Evolutionary conservation across 2,797 vertebrate genomes (phyloP).

Genomic region (Gastrophryne carolinensis): DNA sequence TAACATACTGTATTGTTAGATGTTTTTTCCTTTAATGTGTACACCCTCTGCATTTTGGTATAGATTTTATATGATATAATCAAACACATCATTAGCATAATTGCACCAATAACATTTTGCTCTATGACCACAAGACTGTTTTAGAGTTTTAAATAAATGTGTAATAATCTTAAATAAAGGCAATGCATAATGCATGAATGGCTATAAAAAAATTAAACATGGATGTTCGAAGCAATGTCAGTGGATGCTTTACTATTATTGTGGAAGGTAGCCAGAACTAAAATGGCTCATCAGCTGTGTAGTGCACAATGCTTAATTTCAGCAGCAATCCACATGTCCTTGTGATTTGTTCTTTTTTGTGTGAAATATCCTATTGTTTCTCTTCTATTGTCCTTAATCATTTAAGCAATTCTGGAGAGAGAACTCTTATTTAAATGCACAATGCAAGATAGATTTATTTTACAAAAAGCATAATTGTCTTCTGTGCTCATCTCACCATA

Average conservation of each 20-base stretch:
- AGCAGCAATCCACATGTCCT: slow-evolving; percentile 48
- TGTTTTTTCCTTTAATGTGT: no score
- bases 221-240: slow-evolving; percentile 38
- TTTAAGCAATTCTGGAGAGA: slow-evolving; percentile 17
- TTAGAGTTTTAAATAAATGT: neutral
- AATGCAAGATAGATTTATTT: slow-evolving; percentile 4
- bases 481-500: neutral
- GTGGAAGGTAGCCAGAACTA: slow-evolving; percentile 33
- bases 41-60: no score
- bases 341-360: slow-evolving; percentile 29
- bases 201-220: slow-evolving; percentile 28
- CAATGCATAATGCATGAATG: slow-evolving; percentile 19
- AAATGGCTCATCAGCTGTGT: slow-evolving; percentile 42
- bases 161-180: slow-evolving; percentile 11
- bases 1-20: no score
- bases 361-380: neutral
- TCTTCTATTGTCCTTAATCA: slow-evolving; percentile 11
- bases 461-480: neutral
- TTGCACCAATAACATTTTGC: no score
- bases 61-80: no score
- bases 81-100: no score
- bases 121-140: no score
- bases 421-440: slow-evolving; percentile 15
- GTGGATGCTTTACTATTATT: slow-evolving; percentile 25
- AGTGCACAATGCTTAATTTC: slow-evolving; percentile 38